Evolutionary conservation across 2,797 vertebrate species (phyloP), one percentile per base, ranked within the genome.

Genomic region (Acestrorhynchus altus): DNA sequence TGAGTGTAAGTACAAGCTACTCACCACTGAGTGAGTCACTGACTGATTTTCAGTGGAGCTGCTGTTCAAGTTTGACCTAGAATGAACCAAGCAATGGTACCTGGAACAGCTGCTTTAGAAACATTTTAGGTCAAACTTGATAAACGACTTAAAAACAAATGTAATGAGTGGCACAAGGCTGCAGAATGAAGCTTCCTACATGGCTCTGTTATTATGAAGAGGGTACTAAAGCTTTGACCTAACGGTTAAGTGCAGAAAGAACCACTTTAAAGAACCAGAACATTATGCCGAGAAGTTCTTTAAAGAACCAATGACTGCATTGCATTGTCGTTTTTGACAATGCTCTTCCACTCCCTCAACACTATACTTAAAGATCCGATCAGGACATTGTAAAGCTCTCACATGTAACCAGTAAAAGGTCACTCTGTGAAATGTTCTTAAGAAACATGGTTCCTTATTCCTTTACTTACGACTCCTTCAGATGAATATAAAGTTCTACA

Each of bases 391-490:
- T n/a, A 28, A 42, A 5, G 22, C 26, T 16, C 16, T 18, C 22
- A 44, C 7, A 15, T n/a, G 22, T 15, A 1, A 1, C 28, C 8
- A 28, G n/a, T 28, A 15, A 68, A 49, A 56, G 56, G 52, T 28
- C 15, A 26, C 35, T 42, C 9, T 63, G 35, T 46, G 40, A 20
- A 35, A 44, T 52, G 52, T 10, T 61, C n/a, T 16, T 51, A 18
- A 49, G 6, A 64, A 16, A 12, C n/a, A 11, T n/a, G 60, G 16
- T 59, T 24, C 28, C 65, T 71, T 26, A 77, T 16, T 18, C 70
- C 52, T 71, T 52, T 39, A 31, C 10, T 42, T 42, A 22, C 60
- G 16, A 39, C 68, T 31, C 52, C 44, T 42, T 42, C 28, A 2
- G 22, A 28, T 22, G 44, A 68, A n/a, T n/a, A n/a, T n/a, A n/a